Evolutionary conservation across 2,888 invertebrate genomes (phyloP).

Genomic region (Chrysotoxum bicinctum): DNA sequence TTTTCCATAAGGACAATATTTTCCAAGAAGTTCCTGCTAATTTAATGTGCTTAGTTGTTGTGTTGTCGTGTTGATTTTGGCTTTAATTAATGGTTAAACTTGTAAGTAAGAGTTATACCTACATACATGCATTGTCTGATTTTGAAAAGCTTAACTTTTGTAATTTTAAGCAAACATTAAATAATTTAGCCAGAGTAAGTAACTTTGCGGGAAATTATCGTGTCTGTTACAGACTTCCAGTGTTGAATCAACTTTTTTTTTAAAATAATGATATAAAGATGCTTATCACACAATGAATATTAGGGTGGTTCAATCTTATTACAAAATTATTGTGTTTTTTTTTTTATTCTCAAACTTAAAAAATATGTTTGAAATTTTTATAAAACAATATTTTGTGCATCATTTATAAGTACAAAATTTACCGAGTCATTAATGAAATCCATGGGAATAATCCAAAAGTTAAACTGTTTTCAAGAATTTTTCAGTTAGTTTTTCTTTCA

Average conservation of each 20-base stretch:
- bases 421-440: too few relatives aligned
- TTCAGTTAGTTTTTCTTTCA: too few relatives aligned
- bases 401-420: too few relatives aligned
- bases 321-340: too few relatives aligned
- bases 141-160: slow-evolving; percentile 3
- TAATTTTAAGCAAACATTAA: neutral
- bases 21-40: slow-evolving; percentile 39
- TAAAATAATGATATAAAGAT: neutral
- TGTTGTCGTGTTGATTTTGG: slow-evolving; percentile 14
- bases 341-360: too few relatives aligned
- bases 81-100: slow-evolving; percentile 1
- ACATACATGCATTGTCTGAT: too few relatives aligned
- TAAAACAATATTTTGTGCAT: too few relatives aligned
- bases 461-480: too few relatives aligned
- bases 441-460: too few relatives aligned
- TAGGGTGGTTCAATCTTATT: too few relatives aligned
- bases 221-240: neutral
- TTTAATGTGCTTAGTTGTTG: slow-evolving; percentile 33
- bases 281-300: too few relatives aligned
- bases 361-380: too few relatives aligned
- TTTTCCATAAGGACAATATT: slow-evolving; percentile 30
- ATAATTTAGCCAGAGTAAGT: neutral
- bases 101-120: slow-evolving; percentile 3
- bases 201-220: neutral
- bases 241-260: neutral